Conservation (phyloP, 2,113 vertebrate species). For the Craseonycteris thonglongyai region DNA sequence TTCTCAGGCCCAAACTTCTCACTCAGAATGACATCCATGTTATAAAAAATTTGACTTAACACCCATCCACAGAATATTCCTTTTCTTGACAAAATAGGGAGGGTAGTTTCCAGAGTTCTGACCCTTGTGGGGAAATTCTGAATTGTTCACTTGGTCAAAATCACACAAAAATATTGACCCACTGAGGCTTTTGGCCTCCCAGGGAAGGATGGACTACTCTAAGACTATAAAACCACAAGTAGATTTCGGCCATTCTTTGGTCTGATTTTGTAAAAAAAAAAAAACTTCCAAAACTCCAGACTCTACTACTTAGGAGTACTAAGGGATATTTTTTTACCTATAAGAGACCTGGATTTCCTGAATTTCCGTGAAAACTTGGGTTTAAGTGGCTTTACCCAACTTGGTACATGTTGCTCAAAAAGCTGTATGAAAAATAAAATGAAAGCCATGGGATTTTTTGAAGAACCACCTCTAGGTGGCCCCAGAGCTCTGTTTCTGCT, state of each 20-base stretch:
- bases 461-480: constrained; percentile 12
- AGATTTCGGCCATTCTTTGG: not conserved
- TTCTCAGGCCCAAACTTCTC: not conserved
- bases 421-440: not conserved
- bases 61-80: not conserved
- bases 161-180: not conserved
- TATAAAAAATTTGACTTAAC: constrained; percentile 3
- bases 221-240: not conserved
- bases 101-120: not conserved
- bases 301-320: not conserved
- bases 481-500: not conserved
- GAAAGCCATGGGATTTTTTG: not conserved
- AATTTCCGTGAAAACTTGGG: not conserved
- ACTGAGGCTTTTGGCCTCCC: not conserved
- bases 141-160: not conserved
- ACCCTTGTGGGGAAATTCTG: not conserved
- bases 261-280: constrained; percentile 18
- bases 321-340: not conserved
- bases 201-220: not conserved
- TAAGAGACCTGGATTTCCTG: not conserved
- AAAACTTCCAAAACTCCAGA: not conserved
- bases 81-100: not conserved
- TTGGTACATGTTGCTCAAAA: not conserved
- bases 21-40: not conserved
- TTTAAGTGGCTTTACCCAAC: not conserved